Base-by-base conservation (phyloP, 2,888 invertebrate species). In the Plagodis pulveraria region DNA sequence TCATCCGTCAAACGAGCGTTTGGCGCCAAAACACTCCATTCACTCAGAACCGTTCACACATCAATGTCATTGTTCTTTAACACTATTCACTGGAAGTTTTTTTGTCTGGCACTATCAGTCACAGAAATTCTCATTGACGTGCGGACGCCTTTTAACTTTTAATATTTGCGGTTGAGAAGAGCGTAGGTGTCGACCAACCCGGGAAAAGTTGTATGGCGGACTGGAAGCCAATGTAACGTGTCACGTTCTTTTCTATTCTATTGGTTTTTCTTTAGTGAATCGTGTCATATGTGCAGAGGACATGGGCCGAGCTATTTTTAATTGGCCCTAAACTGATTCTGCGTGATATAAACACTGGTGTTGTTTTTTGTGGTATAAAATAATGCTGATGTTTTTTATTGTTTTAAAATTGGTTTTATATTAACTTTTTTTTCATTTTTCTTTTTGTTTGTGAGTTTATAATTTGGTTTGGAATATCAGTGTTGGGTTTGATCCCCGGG, bases 1-100 rank as follows among this genome's bases (percentile, higher is more conserved):
- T 85, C 89, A 90, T 89, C 85, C 83, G 89, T 91, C 90, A 89
- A 78, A 72, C 76, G 74, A 67, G 77, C 81, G 78, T 84, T 86
- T 86, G 75, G 79, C 89, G 88, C 85, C 86, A 83, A 86, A 87
- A 81, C 73, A 66, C 73, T 70, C 78, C 83, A 78, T 80, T 81
- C 80, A 81, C 66, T 64, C 73, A 66, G 67, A 78, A 77, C 71
- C 81, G 77, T 79, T 80, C 83, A 83, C 85, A 77, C 75, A 78
- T 80, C 86, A 86, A 83, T 82, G 83, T 84, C 81, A 81, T 82
- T 80, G 63, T 64, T 66, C 62, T 59, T 55, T 49, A 36, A 43
- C 63, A 68, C 65, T 56, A 43, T 61, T 59, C 53, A 65, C 63
- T 64, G 57, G 55, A 22, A 55, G 53, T 58, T 49, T 46, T 56